These are phyloP conservation scores for Mormoops blainvillei DNA, from an alignment of 2,113 vertebrate genomes.

Conservation along the genomic window DNA sequence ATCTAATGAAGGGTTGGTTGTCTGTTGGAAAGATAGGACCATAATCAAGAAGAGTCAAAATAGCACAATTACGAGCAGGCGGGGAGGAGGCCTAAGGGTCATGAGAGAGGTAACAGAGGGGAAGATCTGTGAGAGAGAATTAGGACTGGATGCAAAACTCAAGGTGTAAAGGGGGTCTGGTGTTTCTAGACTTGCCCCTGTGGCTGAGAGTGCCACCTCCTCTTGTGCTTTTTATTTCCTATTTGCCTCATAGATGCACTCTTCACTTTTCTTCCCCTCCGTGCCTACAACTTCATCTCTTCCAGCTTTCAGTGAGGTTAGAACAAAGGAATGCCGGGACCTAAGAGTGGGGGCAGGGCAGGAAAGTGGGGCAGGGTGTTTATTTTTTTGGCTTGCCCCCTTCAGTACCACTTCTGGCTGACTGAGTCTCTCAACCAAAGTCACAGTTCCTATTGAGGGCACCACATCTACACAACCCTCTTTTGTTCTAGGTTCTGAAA, in stretches of 20 bases:
- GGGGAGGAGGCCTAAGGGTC: background rate
- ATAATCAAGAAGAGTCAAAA: background rate
- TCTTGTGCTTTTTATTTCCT: background rate
- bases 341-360: background rate
- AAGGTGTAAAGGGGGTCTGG: background rate
- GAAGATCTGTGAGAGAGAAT: background rate
- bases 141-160: background rate
- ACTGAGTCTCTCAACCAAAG: background rate
- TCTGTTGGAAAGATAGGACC: background rate
- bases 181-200: background rate
- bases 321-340: background rate
- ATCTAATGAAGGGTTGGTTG: background rate
- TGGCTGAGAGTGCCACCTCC: background rate
- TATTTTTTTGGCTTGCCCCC: background rate
- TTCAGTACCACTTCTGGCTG: background rate
- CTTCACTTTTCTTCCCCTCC: background rate
- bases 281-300: background rate
- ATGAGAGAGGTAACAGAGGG: background rate
- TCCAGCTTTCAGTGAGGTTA: background rate
- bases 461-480: background rate
- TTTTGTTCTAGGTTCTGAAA: background rate
- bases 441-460: background rate
- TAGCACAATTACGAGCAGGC: background rate
- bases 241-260: background rate
- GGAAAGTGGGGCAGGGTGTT: background rate